A percentile compares a stretch with the other conserved stretches of the same genome.
These are phyloP conservation scores for Moxostoma hubbsi DNA, from an alignment of 2,797 vertebrate species.

Conservation along the genomic window DNA sequence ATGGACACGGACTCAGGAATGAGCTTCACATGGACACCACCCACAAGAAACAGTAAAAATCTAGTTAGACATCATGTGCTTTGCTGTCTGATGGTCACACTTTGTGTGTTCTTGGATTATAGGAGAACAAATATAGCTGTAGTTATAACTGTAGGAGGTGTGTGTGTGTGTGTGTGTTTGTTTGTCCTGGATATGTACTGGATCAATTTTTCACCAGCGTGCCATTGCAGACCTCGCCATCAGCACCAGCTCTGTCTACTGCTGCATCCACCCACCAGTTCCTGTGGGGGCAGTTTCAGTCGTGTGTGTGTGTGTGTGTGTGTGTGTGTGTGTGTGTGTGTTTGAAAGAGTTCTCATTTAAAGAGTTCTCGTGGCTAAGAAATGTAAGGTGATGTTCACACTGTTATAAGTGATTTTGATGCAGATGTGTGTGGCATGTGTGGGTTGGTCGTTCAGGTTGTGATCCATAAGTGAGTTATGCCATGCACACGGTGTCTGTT, in stretches of 20 bases:
- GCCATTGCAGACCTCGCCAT: constrained; percentile 72
- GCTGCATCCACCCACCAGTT: constrained; percentile 71
- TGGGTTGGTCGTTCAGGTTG: background rate
- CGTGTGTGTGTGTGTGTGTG: constrained; percentile 3
- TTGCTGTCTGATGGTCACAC: background rate
- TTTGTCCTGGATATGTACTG: constrained; percentile 31
- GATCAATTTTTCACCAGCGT: constrained; percentile 51
- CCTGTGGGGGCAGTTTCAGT: constrained; percentile 70
- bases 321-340: background rate
- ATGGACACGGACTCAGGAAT: too few relatives aligned
- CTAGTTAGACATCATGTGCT: background rate
- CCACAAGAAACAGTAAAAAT: background rate
- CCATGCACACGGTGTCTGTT: background rate
- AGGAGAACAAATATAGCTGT: constrained; percentile 26
- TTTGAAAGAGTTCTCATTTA: background rate
- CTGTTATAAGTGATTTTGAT: background rate
- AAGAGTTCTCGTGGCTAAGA: background rate
- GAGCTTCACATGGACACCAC: background rate
- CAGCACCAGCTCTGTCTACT: constrained; percentile 68
- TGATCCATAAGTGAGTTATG: background rate
- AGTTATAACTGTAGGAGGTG: constrained; percentile 20
- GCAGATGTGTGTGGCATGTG: background rate
- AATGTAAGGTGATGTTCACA: background rate
- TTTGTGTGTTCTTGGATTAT: background rate
- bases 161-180: constrained; percentile 36